These are phyloP conservation scores for Gasteruption jaculator DNA, from an alignment of 2,888 invertebrate species.

Conservation along the genomic window DNA sequence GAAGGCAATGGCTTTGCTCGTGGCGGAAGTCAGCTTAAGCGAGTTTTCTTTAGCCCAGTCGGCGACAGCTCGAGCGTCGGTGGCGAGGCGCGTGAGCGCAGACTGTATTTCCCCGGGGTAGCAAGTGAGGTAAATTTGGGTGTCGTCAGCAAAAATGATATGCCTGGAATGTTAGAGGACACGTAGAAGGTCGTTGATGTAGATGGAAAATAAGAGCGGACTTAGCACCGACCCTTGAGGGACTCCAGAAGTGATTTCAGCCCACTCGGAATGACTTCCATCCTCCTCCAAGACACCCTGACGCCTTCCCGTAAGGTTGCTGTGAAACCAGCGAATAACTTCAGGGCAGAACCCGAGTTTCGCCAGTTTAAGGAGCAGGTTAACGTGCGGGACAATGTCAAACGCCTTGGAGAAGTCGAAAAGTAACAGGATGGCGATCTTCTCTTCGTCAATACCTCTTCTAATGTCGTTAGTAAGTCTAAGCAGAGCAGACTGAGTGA, in stretches of 20 bases:
- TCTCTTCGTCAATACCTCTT: neutral
- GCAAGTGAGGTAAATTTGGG: neutral
- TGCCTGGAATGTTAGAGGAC: neutral
- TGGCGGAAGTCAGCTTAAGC: neutral
- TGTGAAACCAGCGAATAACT: neutral
- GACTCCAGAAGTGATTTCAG: neutral
- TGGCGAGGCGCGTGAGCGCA: neutral
- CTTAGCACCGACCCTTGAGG: constrained; percentile 1
- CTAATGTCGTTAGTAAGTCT: constrained; percentile 4
- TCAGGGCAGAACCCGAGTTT: neutral
- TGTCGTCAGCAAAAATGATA: neutral
- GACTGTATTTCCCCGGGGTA: neutral
- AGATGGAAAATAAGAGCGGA: neutral
- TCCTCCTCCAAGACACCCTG: neutral
- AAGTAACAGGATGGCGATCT: constrained; percentile 7
- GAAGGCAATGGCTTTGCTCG: neutral
- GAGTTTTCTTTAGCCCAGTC: neutral
- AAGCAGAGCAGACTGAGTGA: constrained; percentile 8
- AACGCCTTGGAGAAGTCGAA: constrained; percentile 10
- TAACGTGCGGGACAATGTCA: neutral
- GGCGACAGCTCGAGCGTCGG: neutral
- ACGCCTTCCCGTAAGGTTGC: neutral
- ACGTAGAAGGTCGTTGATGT: neutral
- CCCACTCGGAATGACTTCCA: neutral
- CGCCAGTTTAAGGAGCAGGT: neutral